Conservation (phyloP, 2,797 vertebrate species). For the Danio albolineatus region DNA sequence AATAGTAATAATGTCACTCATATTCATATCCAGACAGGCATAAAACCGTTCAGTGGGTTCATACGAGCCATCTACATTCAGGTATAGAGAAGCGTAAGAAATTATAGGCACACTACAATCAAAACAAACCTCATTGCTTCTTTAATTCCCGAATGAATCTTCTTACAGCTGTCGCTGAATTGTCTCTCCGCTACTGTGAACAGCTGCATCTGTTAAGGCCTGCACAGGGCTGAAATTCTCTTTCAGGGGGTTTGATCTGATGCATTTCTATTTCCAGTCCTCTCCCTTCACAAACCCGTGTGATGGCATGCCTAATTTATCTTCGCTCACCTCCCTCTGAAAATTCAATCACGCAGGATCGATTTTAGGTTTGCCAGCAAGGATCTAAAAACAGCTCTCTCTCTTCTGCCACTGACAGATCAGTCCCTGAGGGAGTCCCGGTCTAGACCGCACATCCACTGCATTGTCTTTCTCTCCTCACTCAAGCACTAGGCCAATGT, state of each 20-base stretch:
- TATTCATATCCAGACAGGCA: slow-evolving; percentile 23
- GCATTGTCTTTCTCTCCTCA: slow-evolving; percentile 26
- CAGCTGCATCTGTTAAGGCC: slow-evolving; percentile 27
- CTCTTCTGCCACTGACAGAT: slow-evolving; percentile 49
- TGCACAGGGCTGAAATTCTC: slow-evolving; percentile 5
- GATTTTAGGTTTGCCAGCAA: slow-evolving; percentile 47
- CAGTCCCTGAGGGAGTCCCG: slow-evolving; percentile 26
- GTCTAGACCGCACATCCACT: slow-evolving; percentile 36
- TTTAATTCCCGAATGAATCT: neutral
- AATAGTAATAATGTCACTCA: slow-evolving; percentile 39
- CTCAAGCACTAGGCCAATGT: slow-evolving; percentile 13
- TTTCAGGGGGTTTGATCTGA: slow-evolving; percentile 35
- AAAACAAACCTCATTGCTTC: slow-evolving; percentile 12
- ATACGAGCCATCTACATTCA: neutral
- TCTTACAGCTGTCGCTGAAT: slow-evolving; percentile 40
- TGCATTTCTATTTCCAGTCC: slow-evolving; percentile 27
- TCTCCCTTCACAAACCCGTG: slow-evolving; percentile 41
- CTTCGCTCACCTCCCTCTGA: slow-evolving; percentile 54
- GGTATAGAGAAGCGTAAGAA: slow-evolving; percentile 3
- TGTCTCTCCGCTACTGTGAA: neutral
- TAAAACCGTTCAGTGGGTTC: slow-evolving; percentile 13
- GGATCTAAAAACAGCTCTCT: slow-evolving; percentile 61
- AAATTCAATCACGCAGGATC: slow-evolving; percentile 59
- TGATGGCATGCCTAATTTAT: slow-evolving; percentile 59
- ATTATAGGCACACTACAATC: neutral